Evolutionary conservation across 1,140 invertebrate species (phyloP), one percentile per base, ranked within the genome.

Genomic region (Trachymyrmex septentrionalis): DNA sequence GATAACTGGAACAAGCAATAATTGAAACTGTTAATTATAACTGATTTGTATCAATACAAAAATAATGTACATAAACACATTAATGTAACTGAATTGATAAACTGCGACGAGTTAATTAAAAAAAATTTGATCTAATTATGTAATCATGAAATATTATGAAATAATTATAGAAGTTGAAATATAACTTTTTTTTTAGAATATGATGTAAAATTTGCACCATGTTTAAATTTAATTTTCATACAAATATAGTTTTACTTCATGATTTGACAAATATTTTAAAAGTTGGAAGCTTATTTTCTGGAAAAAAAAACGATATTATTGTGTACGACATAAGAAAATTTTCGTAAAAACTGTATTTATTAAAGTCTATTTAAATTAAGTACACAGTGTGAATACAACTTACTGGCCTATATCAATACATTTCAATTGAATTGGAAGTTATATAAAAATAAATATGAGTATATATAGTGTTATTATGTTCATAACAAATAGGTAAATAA

Each of bases 391-490:
- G 14, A 64, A 57, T 69, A 10, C 27, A 71, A 78, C 59, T 84
- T 73, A 84, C 55, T 73, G 55, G 19, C 38, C 38, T 84, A 73
- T 84, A 63, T 21, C n/a, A 34, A 82, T 73, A 73, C 67, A 73
- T 30, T 59, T 19, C 38, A 19, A 64, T 77, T 10, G 1, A 69
- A 55, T 24, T 63, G 16, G n/a, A 75, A 64, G 34, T 9, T 66
- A 38, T 88, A 88, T 44, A 86, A 89, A 88, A 88, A 89, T 88
- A 86, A 84, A 75, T 50, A 73, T 19, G 27, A 81, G 38, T 44
- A 44, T 44, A 38, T 38, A 81, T 44, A 55, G 7, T 30, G 14
- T 81, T n/a, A 2, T 55, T 80, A 3, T 69, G 27, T 19, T 21
- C 67, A 69, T 14, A 69, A 48, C 24, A 30, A 69, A 24, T 9